A percentile compares a stretch with the other conserved stretches of the same genome.
Evolutionary conservation across 2,113 vertebrate species (phyloP).

Genomic region (Archocentrus centrarchus): DNA sequence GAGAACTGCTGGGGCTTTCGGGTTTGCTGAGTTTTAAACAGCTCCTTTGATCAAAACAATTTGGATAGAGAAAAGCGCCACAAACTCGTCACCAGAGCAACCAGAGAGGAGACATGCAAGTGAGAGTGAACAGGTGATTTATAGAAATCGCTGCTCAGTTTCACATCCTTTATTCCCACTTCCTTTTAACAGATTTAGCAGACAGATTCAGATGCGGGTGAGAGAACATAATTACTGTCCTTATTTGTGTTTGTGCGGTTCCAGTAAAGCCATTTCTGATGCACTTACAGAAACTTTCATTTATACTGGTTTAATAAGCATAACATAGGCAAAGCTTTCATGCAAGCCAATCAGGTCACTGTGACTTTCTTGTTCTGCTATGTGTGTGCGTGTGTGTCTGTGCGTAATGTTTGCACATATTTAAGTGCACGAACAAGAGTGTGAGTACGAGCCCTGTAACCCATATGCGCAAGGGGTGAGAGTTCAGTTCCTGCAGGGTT

Average conservation of each 20-base stretch:
- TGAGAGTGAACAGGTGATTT: slow-evolving; percentile 79
- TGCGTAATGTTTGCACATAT: slow-evolving; percentile 67
- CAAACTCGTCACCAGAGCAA: slow-evolving; percentile 62
- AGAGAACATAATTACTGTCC: slow-evolving; percentile 60
- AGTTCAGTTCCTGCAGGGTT: slow-evolving; percentile 78
- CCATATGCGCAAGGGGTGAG: slow-evolving; percentile 75
- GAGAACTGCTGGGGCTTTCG: slow-evolving; percentile 68
- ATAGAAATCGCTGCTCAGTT: slow-evolving; percentile 74
- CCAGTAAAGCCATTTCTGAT: slow-evolving; percentile 14
- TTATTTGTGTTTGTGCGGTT: slow-evolving; percentile 56
- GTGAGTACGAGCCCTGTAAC: slow-evolving; percentile 67
- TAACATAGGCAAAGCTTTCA: slow-evolving; percentile 38
- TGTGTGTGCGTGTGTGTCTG: slow-evolving; percentile 18
- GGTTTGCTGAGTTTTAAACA: slow-evolving; percentile 35
- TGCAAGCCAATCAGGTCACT: slow-evolving; percentile 21
- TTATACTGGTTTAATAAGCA: slow-evolving; percentile 39
- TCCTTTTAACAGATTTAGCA: slow-evolving; percentile 70
- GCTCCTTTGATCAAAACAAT: slow-evolving; percentile 54
- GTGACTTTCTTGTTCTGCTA: slow-evolving; percentile 49
- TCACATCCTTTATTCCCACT: slow-evolving; percentile 75
- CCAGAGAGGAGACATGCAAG: slow-evolving; percentile 59
- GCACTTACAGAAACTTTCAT: slow-evolving; percentile 9
- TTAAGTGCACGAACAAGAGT: slow-evolving; percentile 59
- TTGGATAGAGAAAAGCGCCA: slow-evolving; percentile 21
- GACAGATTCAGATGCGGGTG: slow-evolving; percentile 55